Percentiles rank a stretch among this genome's conserved stretches.
phyloP scores from a whole-genome alignment of 2,888 invertebrate species.

The Drosophila demipolita region DNA sequence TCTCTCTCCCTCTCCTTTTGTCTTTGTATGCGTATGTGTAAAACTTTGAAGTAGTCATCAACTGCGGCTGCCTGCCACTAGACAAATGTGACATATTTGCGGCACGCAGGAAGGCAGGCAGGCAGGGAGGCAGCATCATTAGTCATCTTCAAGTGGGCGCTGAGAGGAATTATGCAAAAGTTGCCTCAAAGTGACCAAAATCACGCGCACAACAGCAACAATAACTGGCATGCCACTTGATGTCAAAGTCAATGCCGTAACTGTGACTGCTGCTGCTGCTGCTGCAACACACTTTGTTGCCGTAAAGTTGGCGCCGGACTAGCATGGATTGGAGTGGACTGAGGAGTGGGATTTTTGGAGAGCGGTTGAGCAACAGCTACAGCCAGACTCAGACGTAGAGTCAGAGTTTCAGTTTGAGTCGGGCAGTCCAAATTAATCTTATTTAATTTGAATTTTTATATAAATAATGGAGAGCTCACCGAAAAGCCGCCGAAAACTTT shows the following conservation, averaged over 20 bases:
- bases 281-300: conserved; percentile 25
- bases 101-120: conserved; percentile 28
- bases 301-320: conserved; percentile 23
- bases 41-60: conserved; percentile 67
- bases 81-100: conserved; percentile 77
- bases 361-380: conserved; percentile 19
- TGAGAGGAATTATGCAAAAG: conserved; percentile 79
- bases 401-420: too few relatives aligned
- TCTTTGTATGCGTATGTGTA: conserved; percentile 2
- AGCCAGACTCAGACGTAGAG: conserved; percentile 13
- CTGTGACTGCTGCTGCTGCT: conserved; percentile 34
- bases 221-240: conserved; percentile 46
- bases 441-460: conserved; percentile 83
- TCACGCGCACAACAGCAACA: conserved; percentile 50
- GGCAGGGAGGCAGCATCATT: conserved; percentile 60
- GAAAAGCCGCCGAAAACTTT: conserved; percentile 68
- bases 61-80: conserved; percentile 46
- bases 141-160: conserved; percentile 80
- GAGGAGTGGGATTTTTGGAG: neutral
- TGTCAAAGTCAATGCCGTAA: conserved; percentile 40
- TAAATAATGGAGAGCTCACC: conserved; percentile 71
- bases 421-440: conserved; percentile 76
- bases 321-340: neutral
- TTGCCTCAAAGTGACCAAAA: conserved; percentile 62
- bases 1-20: neutral